A percentile compares a stretch with the other conserved stretches of the same genome.
These are phyloP conservation scores for Tetranychus truncatus DNA, from an alignment of 2,888 invertebrate species.

Conservation along the genomic window DNA sequence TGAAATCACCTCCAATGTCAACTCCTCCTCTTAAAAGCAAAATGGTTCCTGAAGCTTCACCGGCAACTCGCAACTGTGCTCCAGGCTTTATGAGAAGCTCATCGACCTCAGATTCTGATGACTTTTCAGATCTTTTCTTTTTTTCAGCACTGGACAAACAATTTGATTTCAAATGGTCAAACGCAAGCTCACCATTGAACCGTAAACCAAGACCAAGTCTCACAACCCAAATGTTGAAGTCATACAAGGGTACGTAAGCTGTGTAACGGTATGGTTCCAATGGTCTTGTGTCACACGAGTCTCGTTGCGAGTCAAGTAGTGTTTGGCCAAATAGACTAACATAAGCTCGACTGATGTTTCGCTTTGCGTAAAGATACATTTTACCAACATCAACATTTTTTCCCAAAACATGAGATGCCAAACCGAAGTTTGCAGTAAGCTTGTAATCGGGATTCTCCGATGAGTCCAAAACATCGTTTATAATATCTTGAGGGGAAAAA, in stretches of 20 bases:
- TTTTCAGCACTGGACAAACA: background rate
- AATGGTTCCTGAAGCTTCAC: slow-evolving; percentile 24
- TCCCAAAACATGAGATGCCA: slow-evolving; percentile 24
- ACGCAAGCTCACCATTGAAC: slow-evolving; percentile 20
- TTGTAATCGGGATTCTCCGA: slow-evolving; percentile 24
- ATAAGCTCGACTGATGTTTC: slow-evolving; percentile 22
- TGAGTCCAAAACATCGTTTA: slow-evolving; percentile 21
- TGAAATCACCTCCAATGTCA: slow-evolving; percentile 19
- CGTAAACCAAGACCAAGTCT: slow-evolving; percentile 24
- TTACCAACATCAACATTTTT: slow-evolving; percentile 24
- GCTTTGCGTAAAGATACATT: slow-evolving; percentile 23
- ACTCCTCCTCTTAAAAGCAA: slow-evolving; percentile 19
- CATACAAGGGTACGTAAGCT: slow-evolving; percentile 24
- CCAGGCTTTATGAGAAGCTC: slow-evolving; percentile 20
- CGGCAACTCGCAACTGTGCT: slow-evolving; percentile 21
- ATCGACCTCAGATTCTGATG: slow-evolving; percentile 9
- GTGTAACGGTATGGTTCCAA: slow-evolving; percentile 22
- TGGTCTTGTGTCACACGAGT: slow-evolving; percentile 22
- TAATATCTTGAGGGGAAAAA: slow-evolving; percentile 10
- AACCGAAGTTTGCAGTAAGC: slow-evolving; percentile 23
- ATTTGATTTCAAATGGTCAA: slow-evolving; percentile 15
- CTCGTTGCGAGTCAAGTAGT: slow-evolving; percentile 16
- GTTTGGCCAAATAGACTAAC: slow-evolving; percentile 20
- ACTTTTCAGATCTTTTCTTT: background rate
- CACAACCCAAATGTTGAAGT: slow-evolving; percentile 22